These are phyloP conservation scores for Sinocyclocheilus anshuiensis DNA, from an alignment of 2,113 vertebrate species.

Conservation along the genomic window DNA sequence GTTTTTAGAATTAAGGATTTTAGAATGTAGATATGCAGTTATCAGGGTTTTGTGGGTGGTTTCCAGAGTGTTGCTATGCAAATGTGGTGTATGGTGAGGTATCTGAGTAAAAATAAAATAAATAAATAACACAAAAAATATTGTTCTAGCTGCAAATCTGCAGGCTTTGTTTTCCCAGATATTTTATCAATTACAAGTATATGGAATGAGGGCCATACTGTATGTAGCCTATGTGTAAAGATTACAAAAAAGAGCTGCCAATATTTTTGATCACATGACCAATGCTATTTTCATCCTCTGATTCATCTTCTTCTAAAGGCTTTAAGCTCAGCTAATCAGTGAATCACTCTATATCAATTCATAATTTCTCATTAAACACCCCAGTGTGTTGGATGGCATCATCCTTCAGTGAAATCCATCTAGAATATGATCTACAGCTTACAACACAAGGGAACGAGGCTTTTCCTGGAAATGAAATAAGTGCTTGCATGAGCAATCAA, in stretches of 20 bases:
- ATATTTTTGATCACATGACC: not conserved
- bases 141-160: not conserved
- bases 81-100: too few relatives aligned
- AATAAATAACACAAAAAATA: too few relatives aligned
- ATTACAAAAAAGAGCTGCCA: not conserved
- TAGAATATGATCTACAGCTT: constrained; percentile 7
- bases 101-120: too few relatives aligned
- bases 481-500: not conserved
- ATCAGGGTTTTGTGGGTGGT: not conserved
- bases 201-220: not conserved
- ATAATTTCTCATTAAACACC: constrained; percentile 16
- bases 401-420: constrained; percentile 6
- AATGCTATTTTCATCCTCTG: not conserved
- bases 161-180: not conserved
- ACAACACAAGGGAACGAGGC: not conserved
- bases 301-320: not conserved
- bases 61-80: not conserved
- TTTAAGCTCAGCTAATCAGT: constrained; percentile 15
- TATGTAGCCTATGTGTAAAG: not conserved
- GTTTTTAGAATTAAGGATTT: not conserved
- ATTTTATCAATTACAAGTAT: not conserved
- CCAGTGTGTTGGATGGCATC: constrained; percentile 5
- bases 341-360: constrained; percentile 8
- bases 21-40: not conserved
- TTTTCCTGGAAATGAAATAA: not conserved